Evolutionary conservation across 2,797 vertebrate species (phyloP), one percentile per base, ranked within the genome.

Genomic region (Fratercula arctica): DNA sequence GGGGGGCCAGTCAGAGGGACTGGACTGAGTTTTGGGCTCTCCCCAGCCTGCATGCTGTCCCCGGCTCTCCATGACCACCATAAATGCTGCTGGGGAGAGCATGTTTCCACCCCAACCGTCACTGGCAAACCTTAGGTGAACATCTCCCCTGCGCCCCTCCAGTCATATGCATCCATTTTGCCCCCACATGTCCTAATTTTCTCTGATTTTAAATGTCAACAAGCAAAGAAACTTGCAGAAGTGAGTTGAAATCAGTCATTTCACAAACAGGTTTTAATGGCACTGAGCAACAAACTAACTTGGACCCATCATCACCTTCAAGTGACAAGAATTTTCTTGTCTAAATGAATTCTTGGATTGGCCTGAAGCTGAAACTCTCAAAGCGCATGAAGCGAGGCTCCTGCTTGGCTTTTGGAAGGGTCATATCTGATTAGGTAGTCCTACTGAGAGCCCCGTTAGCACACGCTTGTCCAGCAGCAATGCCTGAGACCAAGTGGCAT

Each of bases 161-260:
- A 4, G 37, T n/a, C 16, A 74, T 39, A 46, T 9, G 11, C 6
- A 29, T 16, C 12, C 4, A 25, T 88, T 59, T 63, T 73, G 1
- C 3, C 9, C 19, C 17, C 13, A 57, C 0, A 0, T 14, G 3
- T 50, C 37, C 84, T 46, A 41, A 46, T 89, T 70, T 1, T 33
- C 67, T 78, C 39, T 85, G 28, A n/a, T 84, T 90, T 79, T 45
- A 67, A 14, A 50, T 29, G 20, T 43, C n/a, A 82, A 15, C 24
- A 82, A 56, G 46, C 16, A 15, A 13, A 41, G 60, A 60, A 59
- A 73, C 15, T 48, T 70, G 33, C 8, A 76, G 24, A 74, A 81
- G 2, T 43, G 29, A 50, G 10, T 14, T 69, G 46, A 81, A 84
- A 91, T 24, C 11, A 31, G 28, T 20, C 31, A 14, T 54, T 78